Evolutionary conservation across 2,113 vertebrate species (phyloP), one percentile per base, ranked within the genome.

Genomic region (Poeciliopsis prolifica): DNA sequence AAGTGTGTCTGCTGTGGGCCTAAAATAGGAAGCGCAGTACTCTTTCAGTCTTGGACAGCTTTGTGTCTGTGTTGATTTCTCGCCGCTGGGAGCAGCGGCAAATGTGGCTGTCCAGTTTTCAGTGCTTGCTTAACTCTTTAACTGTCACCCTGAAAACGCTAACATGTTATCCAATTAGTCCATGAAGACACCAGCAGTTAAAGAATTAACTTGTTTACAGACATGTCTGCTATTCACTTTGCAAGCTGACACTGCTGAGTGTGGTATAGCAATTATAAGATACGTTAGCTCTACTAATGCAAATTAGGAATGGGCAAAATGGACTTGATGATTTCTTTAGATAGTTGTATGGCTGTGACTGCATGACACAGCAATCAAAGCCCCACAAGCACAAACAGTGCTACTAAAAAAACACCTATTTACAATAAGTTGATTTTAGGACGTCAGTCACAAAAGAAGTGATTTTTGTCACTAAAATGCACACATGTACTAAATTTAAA

Each of bases 11-110:
- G 75, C 78, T 67, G n/a, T 8, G 70, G 64, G 63, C 72, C 60
- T 70, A 70, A 82, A 68, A 77, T 63, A 77, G 82, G 72, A 54
- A 68, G 69, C n/a, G 65, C 70, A 58, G 51, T 22, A 7, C 62
- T 42, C 31, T 19, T 64, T 33, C 65, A 51, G 13, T 68, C 51
- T 61, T 68, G 51, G 19, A 5, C 17, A 48, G 58, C 70, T 80
- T 79, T 74, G 26, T 68, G 7, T 77, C 3, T 62, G 48, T 42
- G 65, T 82, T 72, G 30, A 11, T 29, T 61, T 61, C 26, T 74
- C 42, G 26, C 28, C 29, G 11, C 68, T 35, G 33, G 7, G n/a
- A 64, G 28, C 26, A 30, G 40, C 40, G 37, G 11, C 3, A 66
- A 44, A 7, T 0, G 1, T 48, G 40, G 42, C 62, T 35, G 72